Evolutionary conservation across 2,888 invertebrate genomes (phyloP), one percentile per base, ranked within the genome.

Genomic region (Osedax fenrisi): DNA sequence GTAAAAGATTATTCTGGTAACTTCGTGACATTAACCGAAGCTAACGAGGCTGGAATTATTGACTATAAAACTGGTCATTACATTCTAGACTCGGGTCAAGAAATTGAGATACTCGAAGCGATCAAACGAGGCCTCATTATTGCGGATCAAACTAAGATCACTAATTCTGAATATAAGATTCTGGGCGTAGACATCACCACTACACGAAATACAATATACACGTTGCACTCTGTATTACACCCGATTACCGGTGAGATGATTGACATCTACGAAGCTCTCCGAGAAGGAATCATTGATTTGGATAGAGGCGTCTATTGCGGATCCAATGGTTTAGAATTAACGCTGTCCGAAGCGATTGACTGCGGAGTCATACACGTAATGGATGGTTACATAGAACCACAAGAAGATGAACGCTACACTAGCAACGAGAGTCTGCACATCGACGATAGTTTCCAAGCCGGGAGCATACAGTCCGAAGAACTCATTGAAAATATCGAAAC

Each of bases 201-300:
- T 17, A 41, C 41, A 5, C 41, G 41, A 2, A 27, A 72, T 2
- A 66, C 56, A 2, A 74, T 73, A 23, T n/a, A 66, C 73, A 89
- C 91, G 3, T 72, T 79, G 80, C 88, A 89, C 80, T 90, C 90
- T 80, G 87, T 90, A 81, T 87, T 95, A 72, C 92, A 95, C 83
- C 90, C 93, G 0, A 90, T 89, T 84, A 90, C 90, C 23, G 94
- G 93, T 3, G 88, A 90, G 77, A 89, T 89, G 81, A 86, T 93
- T 56, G 90, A 90, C n/a, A 86, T 94, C 41, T 87, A 89, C 1
- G 90, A 93, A 82, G 93, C 94, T 0, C 88, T 94, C 21, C 89
- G 89, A 81, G 86, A 89, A 74, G 90, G 90, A 82, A 59, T 79
- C 2, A 66, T 79, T 23, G 77, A 79, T 41, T 26, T 66, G 13